A percentile compares a stretch with the other conserved stretches of the same genome.
phyloP scores from a whole-genome alignment of 2,113 vertebrate species.

The Mastomys natalensis region DNA sequence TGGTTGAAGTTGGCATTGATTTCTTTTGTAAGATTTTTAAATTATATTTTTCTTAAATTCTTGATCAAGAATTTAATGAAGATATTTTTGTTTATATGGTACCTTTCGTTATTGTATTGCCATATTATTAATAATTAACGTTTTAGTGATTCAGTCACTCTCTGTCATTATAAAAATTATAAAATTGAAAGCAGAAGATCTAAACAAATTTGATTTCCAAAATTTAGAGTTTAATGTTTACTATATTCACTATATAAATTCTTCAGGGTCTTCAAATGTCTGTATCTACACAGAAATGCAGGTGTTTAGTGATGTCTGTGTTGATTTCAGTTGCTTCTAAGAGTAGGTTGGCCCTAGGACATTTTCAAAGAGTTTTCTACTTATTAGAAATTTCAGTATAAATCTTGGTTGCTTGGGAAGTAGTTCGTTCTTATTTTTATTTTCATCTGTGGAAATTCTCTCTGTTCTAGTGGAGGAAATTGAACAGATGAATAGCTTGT shows the following conservation, averaged over 20 bases:
- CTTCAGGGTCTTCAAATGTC: neutral
- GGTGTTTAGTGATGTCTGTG: neutral
- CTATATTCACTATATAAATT: neutral
- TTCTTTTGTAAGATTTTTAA: neutral
- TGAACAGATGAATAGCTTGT: conserved; percentile 98
- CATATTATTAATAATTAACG: conserved; percentile 4
- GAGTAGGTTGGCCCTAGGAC: neutral
- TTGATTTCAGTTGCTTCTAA: conserved; percentile 32
- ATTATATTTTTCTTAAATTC: neutral
- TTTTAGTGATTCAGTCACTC: neutral
- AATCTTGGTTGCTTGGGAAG: neutral
- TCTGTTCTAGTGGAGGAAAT: conserved; percentile 95
- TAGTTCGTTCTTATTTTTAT: neutral
- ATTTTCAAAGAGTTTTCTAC: neutral
- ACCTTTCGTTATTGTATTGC: neutral
- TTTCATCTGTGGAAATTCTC: conserved; percentile 45
- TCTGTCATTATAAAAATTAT: neutral
- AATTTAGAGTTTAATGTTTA: conserved; percentile 3
- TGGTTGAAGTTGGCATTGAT: neutral
- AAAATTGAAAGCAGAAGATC: neutral
- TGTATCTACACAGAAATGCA: neutral
- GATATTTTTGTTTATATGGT: conserved; percentile 26
- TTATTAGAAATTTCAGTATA: neutral
- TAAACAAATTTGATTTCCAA: neutral
- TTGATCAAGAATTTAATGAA: conserved; percentile 1